phyloP scores from a whole-genome alignment of 2,888 invertebrate genomes.

The Colletes collaris region DNA sequence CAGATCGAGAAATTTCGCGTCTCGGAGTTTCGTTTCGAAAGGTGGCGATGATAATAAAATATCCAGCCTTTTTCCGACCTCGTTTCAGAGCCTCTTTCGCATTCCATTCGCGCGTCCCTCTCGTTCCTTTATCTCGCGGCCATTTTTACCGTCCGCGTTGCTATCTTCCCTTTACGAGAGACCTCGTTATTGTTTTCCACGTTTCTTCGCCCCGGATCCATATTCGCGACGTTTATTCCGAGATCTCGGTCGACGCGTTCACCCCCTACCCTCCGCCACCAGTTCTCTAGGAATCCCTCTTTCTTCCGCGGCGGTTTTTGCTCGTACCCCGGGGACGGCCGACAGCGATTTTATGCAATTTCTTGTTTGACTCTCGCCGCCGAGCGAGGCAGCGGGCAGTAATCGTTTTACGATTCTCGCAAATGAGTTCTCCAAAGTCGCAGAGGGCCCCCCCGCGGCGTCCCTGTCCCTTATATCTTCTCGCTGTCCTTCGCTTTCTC shows the following conservation, averaged over 20 bases:
- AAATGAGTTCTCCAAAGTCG: conserved; percentile 74
- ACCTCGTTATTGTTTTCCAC: conserved; percentile 24
- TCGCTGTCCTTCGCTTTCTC: background rate
- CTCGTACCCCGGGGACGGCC: conserved; percentile 18
- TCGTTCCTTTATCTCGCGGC: background rate
- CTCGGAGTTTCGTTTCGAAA: background rate
- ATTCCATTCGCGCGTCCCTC: background rate
- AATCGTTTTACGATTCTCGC: conserved; percentile 74
- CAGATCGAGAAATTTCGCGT: no score
- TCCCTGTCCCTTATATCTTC: conserved; percentile 22
- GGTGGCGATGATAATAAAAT: background rate
- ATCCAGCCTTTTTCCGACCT: conserved; percentile 5
- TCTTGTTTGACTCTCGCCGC: conserved; percentile 68
- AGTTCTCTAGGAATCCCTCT: background rate
- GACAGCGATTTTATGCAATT: conserved; percentile 63
- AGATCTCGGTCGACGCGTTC: background rate
- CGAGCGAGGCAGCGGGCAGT: conserved; percentile 60
- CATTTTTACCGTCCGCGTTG: background rate
- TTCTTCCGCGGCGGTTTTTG: conserved; percentile 16
- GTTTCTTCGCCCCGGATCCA: background rate
- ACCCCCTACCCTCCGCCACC: no score
- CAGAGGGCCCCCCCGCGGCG: conserved; percentile 49
- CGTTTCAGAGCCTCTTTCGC: conserved; percentile 12
- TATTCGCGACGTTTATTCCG: conserved; percentile 19
- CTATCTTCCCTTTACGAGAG: conserved; percentile 24